phyloP scores from a whole-genome alignment of 2,797 vertebrate genomes.

The Pteropus rufus region DNA sequence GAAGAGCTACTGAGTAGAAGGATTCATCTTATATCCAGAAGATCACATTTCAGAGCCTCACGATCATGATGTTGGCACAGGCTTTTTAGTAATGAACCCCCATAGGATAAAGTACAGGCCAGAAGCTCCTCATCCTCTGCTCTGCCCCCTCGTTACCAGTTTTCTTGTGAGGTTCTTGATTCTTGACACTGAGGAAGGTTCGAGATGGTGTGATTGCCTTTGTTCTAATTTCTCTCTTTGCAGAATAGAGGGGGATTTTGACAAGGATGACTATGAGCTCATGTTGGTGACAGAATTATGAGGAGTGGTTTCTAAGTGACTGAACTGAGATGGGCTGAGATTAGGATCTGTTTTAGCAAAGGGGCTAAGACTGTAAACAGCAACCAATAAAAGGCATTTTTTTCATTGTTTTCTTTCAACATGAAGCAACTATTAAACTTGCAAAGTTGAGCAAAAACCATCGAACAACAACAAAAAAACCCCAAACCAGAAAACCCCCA shows the following conservation, averaged over 20 bases:
- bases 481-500: neutral
- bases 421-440: conserved; percentile 4
- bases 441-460: conserved; percentile 3
- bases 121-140: neutral
- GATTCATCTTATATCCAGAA: neutral
- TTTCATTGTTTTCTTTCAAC: conserved; percentile 32
- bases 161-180: neutral
- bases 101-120: neutral
- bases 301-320: conserved; percentile 39
- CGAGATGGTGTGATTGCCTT: too few species aligned
- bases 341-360: conserved; percentile 23
- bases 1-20: neutral
- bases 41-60: neutral
- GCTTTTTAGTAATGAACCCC: neutral
- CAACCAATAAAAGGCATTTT: conserved; percentile 14
- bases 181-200: neutral
- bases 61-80: neutral
- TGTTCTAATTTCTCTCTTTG: neutral
- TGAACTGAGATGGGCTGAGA: neutral
- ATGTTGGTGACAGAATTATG: conserved; percentile 35
- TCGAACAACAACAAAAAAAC: neutral
- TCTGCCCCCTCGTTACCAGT: neutral
- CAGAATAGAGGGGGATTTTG: neutral
- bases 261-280: neutral
- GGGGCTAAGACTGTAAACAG: neutral